Base-by-base conservation (phyloP, 2,113 vertebrate species). In the Dicerorhinus sumatrensis region DNA sequence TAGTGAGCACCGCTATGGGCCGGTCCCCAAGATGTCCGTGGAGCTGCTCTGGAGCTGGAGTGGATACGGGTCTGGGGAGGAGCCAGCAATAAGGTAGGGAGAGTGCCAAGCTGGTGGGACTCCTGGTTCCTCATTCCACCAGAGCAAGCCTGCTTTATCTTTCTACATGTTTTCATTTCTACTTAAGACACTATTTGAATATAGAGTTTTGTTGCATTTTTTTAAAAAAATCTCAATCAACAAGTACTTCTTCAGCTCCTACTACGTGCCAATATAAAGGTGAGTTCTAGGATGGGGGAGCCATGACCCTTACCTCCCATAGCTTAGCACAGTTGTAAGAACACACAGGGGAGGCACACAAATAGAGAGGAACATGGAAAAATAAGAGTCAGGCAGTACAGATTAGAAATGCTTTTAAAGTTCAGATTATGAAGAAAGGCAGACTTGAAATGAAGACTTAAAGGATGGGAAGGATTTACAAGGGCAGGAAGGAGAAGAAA, bases 391-490 rank as follows among this genome's bases (percentile, higher is more conserved):
- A 14, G 17, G 23, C n/a, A 79, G 56, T 7, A 11, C 29, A 93
- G 29, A 72, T 42, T 16, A 82, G 62, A 87, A 86, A 91, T 29
- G 46, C 25, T 80, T 92, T 75, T 80, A 33, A 91, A 93, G 56
- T 54, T 92, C 65, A 39, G 65, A 67, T 81, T 29, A 92, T 18
- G 18, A 63, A 75, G 13, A 48, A 67, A 62, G 9, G 77, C 67
- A 51, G n/a, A 81, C 29, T 80, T 83, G 21, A 82, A 86, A 70
- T 65, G 54, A 86, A 80, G 75, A 48, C 36, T 31, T 46, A 27
- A 81, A 70, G 39, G 17, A 51, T 46, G 4, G 16, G 54, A 82
- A 58, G 42, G 70, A 39, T 73, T 70, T 80, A 10, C 3, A 6
- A 58, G 10, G 21, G 9, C 46, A 36, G 21, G 14, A 82, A 46